These are phyloP conservation scores for Parelbella ahira DNA, from an alignment of 2,888 invertebrate genomes.

Conservation along the genomic window DNA sequence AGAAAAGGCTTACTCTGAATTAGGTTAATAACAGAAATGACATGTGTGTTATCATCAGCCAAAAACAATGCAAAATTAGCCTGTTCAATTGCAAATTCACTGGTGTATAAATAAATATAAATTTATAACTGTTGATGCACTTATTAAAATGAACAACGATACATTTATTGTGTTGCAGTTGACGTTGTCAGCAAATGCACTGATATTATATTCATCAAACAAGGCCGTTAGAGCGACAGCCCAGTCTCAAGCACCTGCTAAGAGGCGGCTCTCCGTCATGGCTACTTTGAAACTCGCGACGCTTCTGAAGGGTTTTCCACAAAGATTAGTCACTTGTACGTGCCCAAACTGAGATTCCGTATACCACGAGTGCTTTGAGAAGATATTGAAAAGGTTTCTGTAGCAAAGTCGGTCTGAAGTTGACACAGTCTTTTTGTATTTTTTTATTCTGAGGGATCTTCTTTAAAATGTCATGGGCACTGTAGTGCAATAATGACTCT, in stretches of 20 bases:
- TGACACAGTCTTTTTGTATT: slow-evolving; percentile 15
- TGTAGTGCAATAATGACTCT: no score
- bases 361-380: slow-evolving; percentile 11
- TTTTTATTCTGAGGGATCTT: no score
- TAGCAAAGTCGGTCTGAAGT: slow-evolving; percentile 9
- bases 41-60: no score
- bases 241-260: slow-evolving; percentile 14
- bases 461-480: no score
- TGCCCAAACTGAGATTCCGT: slow-evolving; percentile 22
- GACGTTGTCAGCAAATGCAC: slow-evolving; percentile 10
- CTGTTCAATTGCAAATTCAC: no score
- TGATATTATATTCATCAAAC: slow-evolving; percentile 10
- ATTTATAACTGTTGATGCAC: no score
- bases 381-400: slow-evolving; percentile 15
- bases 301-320: slow-evolving; percentile 15
- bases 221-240: slow-evolving; percentile 16
- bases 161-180: no score
- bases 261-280: slow-evolving; percentile 19
- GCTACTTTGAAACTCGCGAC: slow-evolving; percentile 22
- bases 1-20: no score
- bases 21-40: no score
- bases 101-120: no score
- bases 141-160: no score
- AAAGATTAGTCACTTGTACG: slow-evolving; percentile 25
- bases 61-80: no score